Percentiles rank a stretch among this genome's conserved stretches.
phyloP scores from a whole-genome alignment of 2,888 invertebrate species.

The Trachelus stipa region DNA sequence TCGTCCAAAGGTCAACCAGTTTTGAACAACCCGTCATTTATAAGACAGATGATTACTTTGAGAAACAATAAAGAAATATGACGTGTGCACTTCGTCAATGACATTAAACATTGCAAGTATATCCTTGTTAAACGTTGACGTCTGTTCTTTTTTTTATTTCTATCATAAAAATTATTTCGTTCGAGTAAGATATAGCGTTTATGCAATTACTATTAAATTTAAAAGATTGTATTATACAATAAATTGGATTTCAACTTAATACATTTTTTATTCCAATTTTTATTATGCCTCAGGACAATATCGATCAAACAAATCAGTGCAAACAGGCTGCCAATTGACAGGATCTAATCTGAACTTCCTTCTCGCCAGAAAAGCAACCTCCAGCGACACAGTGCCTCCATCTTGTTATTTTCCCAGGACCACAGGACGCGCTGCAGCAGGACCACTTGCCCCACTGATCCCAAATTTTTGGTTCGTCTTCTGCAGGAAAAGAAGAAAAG shows the following conservation, averaged over 20 bases:
- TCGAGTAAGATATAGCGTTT: too few species aligned
- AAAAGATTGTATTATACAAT: too few species aligned
- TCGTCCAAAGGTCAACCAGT: slow-evolving; percentile 29
- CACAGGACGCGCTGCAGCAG: slow-evolving; percentile 65
- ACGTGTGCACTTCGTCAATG: background rate
- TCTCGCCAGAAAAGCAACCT: slow-evolving; percentile 65
- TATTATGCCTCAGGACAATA: too few species aligned
- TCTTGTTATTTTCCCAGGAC: slow-evolving; percentile 62
- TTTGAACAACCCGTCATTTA: slow-evolving; percentile 53
- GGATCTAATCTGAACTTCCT: slow-evolving; percentile 67
- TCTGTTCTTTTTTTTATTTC: background rate
- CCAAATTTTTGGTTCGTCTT: slow-evolving; percentile 56
- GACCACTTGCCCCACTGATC: slow-evolving; percentile 68
- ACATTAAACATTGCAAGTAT: too few species aligned
- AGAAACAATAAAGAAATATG: slow-evolving; percentile 27
- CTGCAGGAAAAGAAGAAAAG: slow-evolving; percentile 11
- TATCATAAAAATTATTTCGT: too few species aligned
- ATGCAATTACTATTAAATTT: background rate
- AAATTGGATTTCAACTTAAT: too few species aligned
- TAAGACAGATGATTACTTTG: slow-evolving; percentile 53
- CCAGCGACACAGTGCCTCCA: slow-evolving; percentile 66
- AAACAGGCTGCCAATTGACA: slow-evolving; percentile 60
- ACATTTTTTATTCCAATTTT: too few species aligned
- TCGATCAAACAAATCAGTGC: background rate
- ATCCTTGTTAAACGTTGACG: background rate